Evolutionary conservation across 2,113 vertebrate genomes (phyloP).

Genomic region (Benitochromis conjunctus): DNA sequence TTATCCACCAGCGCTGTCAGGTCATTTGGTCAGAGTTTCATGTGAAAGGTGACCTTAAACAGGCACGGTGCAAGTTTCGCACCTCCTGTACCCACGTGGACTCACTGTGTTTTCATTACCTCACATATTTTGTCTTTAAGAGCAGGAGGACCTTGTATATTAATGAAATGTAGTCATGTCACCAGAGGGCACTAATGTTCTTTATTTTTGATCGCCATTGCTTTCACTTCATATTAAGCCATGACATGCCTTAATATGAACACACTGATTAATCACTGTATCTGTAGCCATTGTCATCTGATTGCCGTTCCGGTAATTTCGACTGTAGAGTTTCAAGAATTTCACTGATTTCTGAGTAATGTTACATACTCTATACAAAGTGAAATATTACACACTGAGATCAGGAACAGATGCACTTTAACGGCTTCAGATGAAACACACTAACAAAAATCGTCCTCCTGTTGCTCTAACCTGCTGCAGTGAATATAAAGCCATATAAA

Average conservation of each 20-base stretch:
- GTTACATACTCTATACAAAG: neutral
- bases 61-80: neutral
- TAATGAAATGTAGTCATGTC: constrained; percentile 61
- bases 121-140: constrained; percentile 25
- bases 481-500: neutral
- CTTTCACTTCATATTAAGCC: constrained; percentile 1
- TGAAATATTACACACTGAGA: neutral
- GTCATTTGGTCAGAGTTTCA: constrained; percentile 61
- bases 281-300: neutral
- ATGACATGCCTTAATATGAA: constrained; percentile 15
- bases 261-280: neutral
- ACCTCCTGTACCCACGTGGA: neutral
- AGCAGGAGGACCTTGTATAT: constrained; percentile 47
- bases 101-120: constrained; percentile 4
- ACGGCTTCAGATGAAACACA: neutral
- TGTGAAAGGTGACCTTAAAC: constrained; percentile 54
- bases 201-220: constrained; percentile 56
- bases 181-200: constrained; percentile 74
- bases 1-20: constrained; percentile 36
- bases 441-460: neutral
- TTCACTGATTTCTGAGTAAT: constrained; percentile 8
- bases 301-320: neutral
- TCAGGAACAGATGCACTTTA: neutral
- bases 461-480: neutral
- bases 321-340: neutral